These are phyloP conservation scores for Callimorpha dominula DNA, from an alignment of 2,888 invertebrate genomes.

Conservation along the genomic window DNA sequence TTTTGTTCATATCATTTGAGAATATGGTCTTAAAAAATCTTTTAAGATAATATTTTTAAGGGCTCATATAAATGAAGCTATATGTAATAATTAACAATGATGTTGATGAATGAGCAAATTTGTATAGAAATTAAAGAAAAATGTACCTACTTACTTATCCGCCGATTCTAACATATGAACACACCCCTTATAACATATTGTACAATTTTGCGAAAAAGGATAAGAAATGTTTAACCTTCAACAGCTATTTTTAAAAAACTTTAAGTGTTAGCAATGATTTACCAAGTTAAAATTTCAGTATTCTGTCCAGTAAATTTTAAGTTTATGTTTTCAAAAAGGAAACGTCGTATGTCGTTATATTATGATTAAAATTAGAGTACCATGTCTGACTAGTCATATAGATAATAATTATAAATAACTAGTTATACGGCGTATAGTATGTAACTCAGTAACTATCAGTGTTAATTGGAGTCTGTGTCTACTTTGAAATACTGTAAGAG, in stretches of 20 bases:
- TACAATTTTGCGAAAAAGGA: background rate
- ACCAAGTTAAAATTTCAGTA: slow-evolving; percentile 25
- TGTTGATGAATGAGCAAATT: background rate
- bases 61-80: too few species aligned
- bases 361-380: slow-evolving; percentile 42
- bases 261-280: slow-evolving; percentile 16
- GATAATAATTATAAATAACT: slow-evolving; percentile 45
- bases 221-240: background rate
- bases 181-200: background rate
- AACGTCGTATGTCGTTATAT: background rate
- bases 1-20: background rate
- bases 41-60: background rate
- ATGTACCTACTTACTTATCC: too few species aligned
- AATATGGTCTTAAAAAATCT: background rate
- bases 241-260: slow-evolving; percentile 1
- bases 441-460: slow-evolving; percentile 39
- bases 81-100: background rate
- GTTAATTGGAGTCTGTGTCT: slow-evolving; percentile 39
- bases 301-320: slow-evolving; percentile 48
- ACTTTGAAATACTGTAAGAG: slow-evolving; percentile 41
- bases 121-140: background rate
- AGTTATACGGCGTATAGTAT: slow-evolving; percentile 42
- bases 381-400: slow-evolving; percentile 64
- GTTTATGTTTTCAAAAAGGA: slow-evolving; percentile 1
- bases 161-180: background rate